Percentiles rank a stretch among this genome's conserved stretches.
Conservation (phyloP, 2,888 invertebrate species). For the Cynaeus angustus region DNA sequence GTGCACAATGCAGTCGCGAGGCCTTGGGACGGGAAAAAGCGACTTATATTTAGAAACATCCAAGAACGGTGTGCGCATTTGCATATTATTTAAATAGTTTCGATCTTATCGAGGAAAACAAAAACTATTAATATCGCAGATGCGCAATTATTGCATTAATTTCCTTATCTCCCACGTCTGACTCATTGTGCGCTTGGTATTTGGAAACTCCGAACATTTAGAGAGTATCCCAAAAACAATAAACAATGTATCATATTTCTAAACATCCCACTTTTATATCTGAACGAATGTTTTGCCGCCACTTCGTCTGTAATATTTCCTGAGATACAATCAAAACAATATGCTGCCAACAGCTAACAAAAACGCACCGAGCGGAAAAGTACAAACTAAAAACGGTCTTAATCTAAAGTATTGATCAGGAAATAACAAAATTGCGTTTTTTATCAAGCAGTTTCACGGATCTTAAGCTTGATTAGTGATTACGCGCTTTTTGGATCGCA, state of each 20-base stretch:
- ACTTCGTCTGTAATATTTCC: conserved; percentile 18
- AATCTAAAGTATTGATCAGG: background rate
- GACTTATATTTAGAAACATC: conserved; percentile 42
- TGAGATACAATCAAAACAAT: conserved; percentile 8
- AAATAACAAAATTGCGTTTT: background rate
- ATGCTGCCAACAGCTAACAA: conserved; percentile 6
- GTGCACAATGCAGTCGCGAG: conserved; percentile 17
- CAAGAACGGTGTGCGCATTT: conserved; percentile 33
- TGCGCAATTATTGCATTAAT: conserved; percentile 21
- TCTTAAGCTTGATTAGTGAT: no score
- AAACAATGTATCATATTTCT: conserved; percentile 16
- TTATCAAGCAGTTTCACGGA: no score
- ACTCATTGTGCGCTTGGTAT: conserved; percentile 2
- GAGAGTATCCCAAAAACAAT: conserved; percentile 3
- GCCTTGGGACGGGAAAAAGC: conserved; percentile 28
- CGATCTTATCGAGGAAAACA: conserved; percentile 19
- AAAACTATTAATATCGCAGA: conserved; percentile 2
- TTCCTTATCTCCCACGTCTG: conserved; percentile 18
- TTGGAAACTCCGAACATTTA: no score
- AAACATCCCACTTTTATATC: background rate
- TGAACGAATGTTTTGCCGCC: background rate
- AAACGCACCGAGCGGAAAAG: background rate
- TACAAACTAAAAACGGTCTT: background rate
- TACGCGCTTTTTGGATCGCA: no score
- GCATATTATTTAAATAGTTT: conserved; percentile 37